phyloP scores from a whole-genome alignment of 2,797 vertebrate species.

The Halcyon badia region DNA sequence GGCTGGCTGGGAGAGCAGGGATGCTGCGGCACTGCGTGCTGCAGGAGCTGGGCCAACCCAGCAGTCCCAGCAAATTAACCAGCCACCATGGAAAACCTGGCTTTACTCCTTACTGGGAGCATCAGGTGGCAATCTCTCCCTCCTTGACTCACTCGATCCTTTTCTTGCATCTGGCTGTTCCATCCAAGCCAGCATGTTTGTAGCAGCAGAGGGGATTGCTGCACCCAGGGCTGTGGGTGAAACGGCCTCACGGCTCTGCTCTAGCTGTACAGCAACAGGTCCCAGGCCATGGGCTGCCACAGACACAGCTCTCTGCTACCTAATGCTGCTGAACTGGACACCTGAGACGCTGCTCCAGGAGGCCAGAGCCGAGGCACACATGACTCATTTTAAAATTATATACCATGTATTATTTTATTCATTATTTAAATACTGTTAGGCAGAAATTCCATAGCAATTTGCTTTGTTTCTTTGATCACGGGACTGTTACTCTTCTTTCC shows the following conservation, averaged over 20 bases:
- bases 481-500: background rate
- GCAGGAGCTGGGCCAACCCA: background rate
- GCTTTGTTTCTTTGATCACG: constrained; percentile 31
- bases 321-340: background rate
- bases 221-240: background rate
- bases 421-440: constrained; percentile 12
- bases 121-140: background rate
- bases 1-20: background rate
- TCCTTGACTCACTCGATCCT: background rate
- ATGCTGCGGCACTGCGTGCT: background rate
- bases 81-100: background rate
- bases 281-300: background rate
- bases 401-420: background rate
- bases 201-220: background rate
- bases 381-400: background rate
- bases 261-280: background rate
- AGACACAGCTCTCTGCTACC: background rate
- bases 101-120: background rate
- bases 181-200: rapidly evolving
- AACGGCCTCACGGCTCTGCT: background rate
- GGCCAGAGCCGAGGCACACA: background rate
- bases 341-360: background rate
- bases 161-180: background rate
- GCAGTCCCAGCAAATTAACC: background rate
- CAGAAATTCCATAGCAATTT: constrained; percentile 17